Evolutionary conservation across 64 coral and sea anemone species (phyloP).

Genomic region (Orbicella faveolata): DNA sequence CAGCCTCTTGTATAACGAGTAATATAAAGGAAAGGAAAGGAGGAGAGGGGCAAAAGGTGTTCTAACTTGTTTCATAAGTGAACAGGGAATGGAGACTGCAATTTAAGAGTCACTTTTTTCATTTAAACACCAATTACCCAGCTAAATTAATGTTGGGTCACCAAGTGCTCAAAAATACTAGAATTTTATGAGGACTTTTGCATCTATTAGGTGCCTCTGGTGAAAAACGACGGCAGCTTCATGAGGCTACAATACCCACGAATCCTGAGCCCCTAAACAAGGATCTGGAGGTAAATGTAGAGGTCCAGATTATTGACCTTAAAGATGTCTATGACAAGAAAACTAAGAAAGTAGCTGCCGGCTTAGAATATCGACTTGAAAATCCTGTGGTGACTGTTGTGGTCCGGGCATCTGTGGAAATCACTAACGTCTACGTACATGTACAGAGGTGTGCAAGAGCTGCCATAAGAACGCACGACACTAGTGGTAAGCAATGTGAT

Average conservation of each 20-base stretch:
- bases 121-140: no score
- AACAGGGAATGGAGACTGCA: no score
- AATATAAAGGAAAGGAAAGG: no score
- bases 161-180: no score
- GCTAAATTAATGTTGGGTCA: no score
- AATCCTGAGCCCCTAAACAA: neutral
- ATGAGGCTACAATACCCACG: neutral
- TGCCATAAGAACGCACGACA: slow-evolving; percentile 21
- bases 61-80: no score
- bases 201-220: neutral
- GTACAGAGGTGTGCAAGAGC: slow-evolving; percentile 8
- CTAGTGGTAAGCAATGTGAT: neutral
- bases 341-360: neutral
- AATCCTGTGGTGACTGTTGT: neutral
- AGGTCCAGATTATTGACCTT: slow-evolving; percentile 9
- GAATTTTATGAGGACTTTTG: no score
- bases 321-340: slow-evolving; percentile 25
- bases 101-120: no score
- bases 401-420: neutral
- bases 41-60: no score
- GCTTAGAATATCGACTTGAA: neutral
- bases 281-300: neutral
- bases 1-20: no score
- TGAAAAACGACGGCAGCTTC: neutral
- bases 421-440: neutral